Evolutionary conservation across 2,113 vertebrate genomes (phyloP).

Genomic region (Sinocyclocheilus maitianheensis): DNA sequence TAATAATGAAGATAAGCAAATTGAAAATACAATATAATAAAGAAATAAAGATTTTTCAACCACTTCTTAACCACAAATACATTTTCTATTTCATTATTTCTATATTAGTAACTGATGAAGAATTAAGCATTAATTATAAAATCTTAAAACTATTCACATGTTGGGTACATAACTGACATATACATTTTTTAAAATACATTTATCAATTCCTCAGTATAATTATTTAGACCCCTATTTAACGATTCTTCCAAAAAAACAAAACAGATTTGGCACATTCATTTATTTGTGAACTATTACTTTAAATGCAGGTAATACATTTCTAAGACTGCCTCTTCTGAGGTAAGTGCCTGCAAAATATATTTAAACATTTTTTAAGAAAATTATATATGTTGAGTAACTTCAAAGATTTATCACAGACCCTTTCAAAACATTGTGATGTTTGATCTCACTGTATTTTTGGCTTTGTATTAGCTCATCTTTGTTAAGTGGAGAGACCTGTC

Average conservation of each 20-base stretch:
- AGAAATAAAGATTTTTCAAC: not conserved
- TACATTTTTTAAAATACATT: not conserved
- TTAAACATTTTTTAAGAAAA: not conserved
- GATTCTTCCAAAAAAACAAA: not conserved
- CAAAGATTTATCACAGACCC: not conserved
- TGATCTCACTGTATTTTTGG: slow-evolving; percentile 11
- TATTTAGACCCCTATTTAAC: not conserved
- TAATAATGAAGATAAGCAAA: not conserved
- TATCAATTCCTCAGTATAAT: not conserved
- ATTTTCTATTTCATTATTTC: not conserved
- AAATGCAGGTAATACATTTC: too few relatives aligned
- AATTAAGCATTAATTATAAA: too few relatives aligned
- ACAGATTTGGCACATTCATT: not conserved
- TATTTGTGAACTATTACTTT: not conserved
- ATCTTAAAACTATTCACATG: too few relatives aligned
- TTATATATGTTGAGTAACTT: not conserved
- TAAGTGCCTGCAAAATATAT: not conserved
- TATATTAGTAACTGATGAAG: not conserved
- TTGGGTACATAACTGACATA: too few relatives aligned
- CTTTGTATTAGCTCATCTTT: slow-evolving; percentile 34
- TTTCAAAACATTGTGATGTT: slow-evolving; percentile 8
- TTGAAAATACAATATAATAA: not conserved
- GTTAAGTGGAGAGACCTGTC: slow-evolving; percentile 32
- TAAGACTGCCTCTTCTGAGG: not conserved
- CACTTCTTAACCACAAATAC: not conserved